These are phyloP conservation scores for Aplodontia rufa DNA, from an alignment of 2,113 vertebrate species.

Conservation along the genomic window DNA sequence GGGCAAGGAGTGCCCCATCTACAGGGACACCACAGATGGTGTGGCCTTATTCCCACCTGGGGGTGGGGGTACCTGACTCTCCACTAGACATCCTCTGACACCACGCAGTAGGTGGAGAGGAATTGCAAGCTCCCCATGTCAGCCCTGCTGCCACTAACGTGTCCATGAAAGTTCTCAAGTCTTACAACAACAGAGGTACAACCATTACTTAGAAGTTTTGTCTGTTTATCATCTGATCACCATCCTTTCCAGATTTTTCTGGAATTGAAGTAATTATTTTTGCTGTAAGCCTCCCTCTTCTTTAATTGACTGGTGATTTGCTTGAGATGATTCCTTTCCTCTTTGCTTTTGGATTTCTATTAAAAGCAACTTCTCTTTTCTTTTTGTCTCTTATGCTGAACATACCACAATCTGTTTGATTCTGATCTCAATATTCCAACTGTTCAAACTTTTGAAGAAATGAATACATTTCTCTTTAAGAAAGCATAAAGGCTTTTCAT, in stretches of 20 bases:
- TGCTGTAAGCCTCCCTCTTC: not conserved
- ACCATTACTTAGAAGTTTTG: not conserved
- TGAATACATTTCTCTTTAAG: not conserved
- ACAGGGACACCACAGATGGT: not conserved
- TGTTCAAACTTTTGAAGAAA: constrained; percentile 34
- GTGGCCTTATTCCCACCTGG: not conserved
- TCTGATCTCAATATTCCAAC: constrained; percentile 3
- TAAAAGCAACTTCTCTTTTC: not conserved
- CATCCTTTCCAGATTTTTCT: not conserved
- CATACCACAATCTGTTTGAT: not conserved
- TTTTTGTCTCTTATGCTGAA: not conserved
- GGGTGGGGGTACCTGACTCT: not conserved
- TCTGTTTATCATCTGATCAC: not conserved
- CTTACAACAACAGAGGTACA: too few relatives aligned
- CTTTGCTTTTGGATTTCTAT: constrained; percentile 8
- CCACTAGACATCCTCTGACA: not conserved
- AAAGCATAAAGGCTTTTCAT: not conserved
- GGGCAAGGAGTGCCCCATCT: not conserved
- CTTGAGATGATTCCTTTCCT: not conserved
- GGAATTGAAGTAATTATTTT: not conserved
- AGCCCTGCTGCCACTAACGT: not conserved
- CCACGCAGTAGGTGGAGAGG: not conserved
- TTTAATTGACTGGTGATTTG: not conserved
- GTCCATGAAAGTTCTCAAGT: too few relatives aligned
- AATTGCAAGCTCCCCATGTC: too few relatives aligned